phyloP scores from a whole-genome alignment of 1,140 invertebrate genomes.

The Gyrodactylus salaris region DNA sequence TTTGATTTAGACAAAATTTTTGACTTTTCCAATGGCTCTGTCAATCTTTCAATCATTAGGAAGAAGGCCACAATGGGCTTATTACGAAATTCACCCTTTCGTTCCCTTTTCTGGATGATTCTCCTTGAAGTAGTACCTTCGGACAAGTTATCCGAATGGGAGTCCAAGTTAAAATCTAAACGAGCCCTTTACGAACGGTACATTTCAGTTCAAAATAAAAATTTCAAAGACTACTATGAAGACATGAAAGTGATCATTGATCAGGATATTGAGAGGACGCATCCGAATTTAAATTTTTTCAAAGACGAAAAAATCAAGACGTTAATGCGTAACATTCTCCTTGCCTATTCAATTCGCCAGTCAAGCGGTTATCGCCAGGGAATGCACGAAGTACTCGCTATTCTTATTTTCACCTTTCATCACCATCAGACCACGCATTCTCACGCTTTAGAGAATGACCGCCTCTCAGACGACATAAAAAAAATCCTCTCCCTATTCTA shows the following conservation, averaged over 20 bases:
- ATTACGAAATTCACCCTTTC: neutral
- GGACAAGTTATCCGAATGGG: neutral
- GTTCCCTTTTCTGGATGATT: neutral
- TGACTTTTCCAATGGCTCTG: neutral
- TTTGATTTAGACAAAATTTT: neutral
- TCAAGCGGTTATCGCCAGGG: neutral
- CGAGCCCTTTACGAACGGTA: neutral
- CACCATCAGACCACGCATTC: neutral
- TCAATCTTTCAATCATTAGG: neutral
- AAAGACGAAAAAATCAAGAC: neutral
- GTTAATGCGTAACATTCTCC: neutral
- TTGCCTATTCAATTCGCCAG: neutral
- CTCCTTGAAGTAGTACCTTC: neutral
- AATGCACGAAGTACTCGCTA: slow-evolving; percentile 4
- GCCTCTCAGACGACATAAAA: neutral
- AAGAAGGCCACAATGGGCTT: neutral
- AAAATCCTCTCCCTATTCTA: neutral
- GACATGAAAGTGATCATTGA: neutral
- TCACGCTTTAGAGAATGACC: neutral
- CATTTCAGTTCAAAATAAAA: neutral
- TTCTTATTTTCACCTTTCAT: neutral
- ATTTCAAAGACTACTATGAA: neutral
- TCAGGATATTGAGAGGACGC: neutral
- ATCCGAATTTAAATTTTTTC: neutral
- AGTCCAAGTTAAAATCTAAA: neutral